Evolutionary conservation across 2,113 vertebrate species (phyloP), one percentile per base, ranked within the genome.

Genomic region (Stercorarius parasiticus): DNA sequence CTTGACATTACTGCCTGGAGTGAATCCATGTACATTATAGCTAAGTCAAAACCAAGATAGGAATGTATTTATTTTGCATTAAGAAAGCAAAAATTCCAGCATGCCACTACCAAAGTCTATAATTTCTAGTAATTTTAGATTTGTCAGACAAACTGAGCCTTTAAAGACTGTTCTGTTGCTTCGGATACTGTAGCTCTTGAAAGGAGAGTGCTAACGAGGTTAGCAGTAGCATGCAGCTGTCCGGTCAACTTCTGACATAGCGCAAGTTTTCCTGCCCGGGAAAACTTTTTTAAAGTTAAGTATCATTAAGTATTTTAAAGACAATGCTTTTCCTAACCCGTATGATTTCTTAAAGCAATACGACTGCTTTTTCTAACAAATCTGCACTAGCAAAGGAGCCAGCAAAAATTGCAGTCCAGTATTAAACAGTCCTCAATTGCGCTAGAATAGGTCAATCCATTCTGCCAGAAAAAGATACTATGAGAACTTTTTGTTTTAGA

Each of bases 21-120:
- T 2, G 22, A 34, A 29, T 11, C 53, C 20, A 5, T 0, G 6
- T 2, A 8, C n/a, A 0, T 22, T 12, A 86, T 12, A 86, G 47
- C 14, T 10, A 23, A 27, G 30, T 5, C 56, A 47, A 61, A 79
- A 30, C 21, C 20, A 27, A 64, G 12, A 6, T 3, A 15, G 0
- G 13, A 34, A 34, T 15, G 29, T 15, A 20, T 21, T 52, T 30
- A 11, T 42, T 84, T 66, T 34, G 11, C 49, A 27, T 11, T 36
- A 34, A 53, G 88, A 61, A 65, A 77, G 32, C 27, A 36, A 15
- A 49, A 87, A 45, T 34, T 40, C 22, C 43, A 65, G 61, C 23
- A 11, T 45, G 49, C n/a, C 32, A 2, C 18, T 18, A 10, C 20
- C 16, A 12, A 34, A 23, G 26, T 15, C 47, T 38, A 2, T 10